Evolutionary conservation across 30 jellyfish, hydroid and myxozoan genomes (phyloP).

Genomic region (Sanderia malayensis): DNA sequence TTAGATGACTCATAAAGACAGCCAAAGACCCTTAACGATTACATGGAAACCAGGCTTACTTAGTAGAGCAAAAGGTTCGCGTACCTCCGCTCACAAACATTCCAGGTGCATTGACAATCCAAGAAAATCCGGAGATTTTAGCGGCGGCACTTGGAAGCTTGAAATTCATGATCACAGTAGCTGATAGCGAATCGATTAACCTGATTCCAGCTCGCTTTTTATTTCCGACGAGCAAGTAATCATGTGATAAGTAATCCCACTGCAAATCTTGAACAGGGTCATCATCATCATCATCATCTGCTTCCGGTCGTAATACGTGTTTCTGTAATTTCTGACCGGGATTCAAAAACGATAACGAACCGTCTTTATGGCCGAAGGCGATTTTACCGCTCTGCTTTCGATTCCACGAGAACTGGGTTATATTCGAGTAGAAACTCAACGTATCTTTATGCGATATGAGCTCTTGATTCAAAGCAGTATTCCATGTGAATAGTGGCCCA

Average conservation of each 20-base stretch:
- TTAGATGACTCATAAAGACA: no score
- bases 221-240: constrained; percentile 52
- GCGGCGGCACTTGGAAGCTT: constrained; percentile 77
- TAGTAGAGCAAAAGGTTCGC: background rate
- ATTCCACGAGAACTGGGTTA: constrained; percentile 63
- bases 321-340: constrained; percentile 62
- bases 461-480: constrained; percentile 17
- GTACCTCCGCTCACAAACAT: constrained; percentile 83
- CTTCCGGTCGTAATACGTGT: constrained; percentile 50
- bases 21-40: no score
- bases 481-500: constrained; percentile 71
- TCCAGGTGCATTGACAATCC: constrained; percentile 79
- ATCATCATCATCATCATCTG: constrained; percentile 41
- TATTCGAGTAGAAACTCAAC: constrained; percentile 30
- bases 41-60: background rate
- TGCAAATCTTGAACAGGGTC: constrained; percentile 59
- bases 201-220: constrained; percentile 50
- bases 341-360: constrained; percentile 52
- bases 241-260: constrained; percentile 79
- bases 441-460: constrained; percentile 42
- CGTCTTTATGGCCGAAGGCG: constrained; percentile 78
- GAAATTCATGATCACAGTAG: constrained; percentile 40
- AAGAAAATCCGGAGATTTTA: constrained; percentile 55
- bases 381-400: constrained; percentile 36
- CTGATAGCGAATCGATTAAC: constrained; percentile 60